A percentile compares a stretch with the other conserved stretches of the same genome.
Evolutionary conservation across 1,140 invertebrate species (phyloP).

Genomic region (Drosophila sechellia): DNA sequence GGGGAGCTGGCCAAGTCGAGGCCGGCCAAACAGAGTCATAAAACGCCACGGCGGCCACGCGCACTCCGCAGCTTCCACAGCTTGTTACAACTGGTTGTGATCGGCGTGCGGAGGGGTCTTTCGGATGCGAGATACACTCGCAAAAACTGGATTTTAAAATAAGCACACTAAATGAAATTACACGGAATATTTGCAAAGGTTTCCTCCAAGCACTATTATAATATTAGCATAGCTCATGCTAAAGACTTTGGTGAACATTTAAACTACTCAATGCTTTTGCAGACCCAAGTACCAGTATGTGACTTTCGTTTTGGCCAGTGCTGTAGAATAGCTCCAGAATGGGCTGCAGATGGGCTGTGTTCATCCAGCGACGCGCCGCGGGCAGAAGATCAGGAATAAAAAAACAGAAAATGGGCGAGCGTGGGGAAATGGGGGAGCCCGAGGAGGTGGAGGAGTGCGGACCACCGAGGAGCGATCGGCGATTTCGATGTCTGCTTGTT

Average conservation of each 20-base stretch:
- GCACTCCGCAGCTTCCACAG: conserved; percentile 51
- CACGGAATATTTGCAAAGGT: too few species aligned
- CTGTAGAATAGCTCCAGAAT: conserved; percentile 11
- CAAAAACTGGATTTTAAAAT: not conserved
- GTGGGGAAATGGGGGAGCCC: not conserved
- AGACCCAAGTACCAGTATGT: too few species aligned
- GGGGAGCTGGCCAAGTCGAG: conserved; percentile 13
- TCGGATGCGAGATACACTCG: conserved; percentile 3
- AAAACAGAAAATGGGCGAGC: not conserved
- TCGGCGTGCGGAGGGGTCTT: conserved; percentile 3
- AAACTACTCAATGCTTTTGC: too few species aligned
- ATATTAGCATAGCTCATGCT: too few species aligned
- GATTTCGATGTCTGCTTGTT: conserved; percentile 63
- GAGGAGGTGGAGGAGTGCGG: conserved; percentile 11
- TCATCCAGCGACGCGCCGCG: conserved; percentile 37
- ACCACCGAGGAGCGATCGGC: conserved; percentile 69
- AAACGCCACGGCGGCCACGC: conserved; percentile 71
- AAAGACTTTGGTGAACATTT: too few species aligned
- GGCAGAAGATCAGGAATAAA: conserved; percentile 30
- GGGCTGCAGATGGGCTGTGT: conserved; percentile 39
- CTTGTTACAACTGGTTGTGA: conserved; percentile 77
- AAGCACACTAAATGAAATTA: too few species aligned
- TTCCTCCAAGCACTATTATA: too few species aligned
- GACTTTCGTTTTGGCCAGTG: not conserved
- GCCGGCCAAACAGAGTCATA: conserved; percentile 77